These are phyloP conservation scores for Mus minutoides DNA, from an alignment of 2,797 vertebrate species.

Conservation along the genomic window DNA sequence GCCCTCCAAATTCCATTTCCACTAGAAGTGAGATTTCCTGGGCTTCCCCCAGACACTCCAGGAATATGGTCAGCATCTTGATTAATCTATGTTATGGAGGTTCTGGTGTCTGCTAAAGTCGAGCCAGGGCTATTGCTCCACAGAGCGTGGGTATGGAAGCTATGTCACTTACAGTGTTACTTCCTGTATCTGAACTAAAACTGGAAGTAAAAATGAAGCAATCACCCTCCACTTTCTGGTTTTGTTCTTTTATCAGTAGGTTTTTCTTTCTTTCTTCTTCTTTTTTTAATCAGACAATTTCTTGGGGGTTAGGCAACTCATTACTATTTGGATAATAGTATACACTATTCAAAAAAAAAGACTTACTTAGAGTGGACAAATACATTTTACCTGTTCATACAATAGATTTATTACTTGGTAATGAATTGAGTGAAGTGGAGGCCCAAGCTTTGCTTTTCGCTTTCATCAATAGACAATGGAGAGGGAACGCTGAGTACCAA, in stretches of 20 bases:
- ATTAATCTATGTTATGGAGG: background rate
- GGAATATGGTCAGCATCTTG: background rate
- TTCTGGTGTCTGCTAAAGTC: background rate
- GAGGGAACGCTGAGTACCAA: background rate
- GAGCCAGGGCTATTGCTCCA: too few relatives aligned
- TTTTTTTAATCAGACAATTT: background rate
- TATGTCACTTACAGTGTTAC: background rate
- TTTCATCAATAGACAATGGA: background rate
- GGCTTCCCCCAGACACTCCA: background rate
- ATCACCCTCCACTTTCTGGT: background rate
- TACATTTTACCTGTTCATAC: background rate
- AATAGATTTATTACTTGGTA: background rate
- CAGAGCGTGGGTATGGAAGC: background rate
- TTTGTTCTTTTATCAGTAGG: background rate
- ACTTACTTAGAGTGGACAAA: background rate
- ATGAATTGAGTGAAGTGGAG: background rate
- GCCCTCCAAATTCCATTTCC: background rate
- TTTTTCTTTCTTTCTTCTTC: background rate
- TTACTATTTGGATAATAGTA: conserved; percentile 22
- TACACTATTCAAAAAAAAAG: background rate
- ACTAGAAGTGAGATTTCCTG: background rate
- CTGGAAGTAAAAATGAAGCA: background rate
- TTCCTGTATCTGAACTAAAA: background rate
- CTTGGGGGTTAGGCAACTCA: background rate
- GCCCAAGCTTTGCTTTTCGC: background rate